These are phyloP conservation scores for Chlamydotis undulata DNA, from an alignment of 2,113 vertebrate genomes.

Conservation along the genomic window DNA sequence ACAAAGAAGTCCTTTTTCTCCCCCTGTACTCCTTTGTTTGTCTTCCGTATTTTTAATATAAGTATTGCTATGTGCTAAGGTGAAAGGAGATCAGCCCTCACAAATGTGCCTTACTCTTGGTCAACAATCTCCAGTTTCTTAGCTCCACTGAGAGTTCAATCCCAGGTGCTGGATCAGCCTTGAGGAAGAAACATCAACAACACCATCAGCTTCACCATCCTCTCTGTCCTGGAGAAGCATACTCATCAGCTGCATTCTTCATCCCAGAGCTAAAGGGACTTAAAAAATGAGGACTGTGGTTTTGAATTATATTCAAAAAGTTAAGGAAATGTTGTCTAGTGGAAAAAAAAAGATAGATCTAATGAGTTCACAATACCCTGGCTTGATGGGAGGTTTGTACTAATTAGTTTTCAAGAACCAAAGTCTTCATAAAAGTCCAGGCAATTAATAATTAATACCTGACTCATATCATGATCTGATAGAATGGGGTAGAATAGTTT, in stretches of 20 bases:
- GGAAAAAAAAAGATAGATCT: neutral
- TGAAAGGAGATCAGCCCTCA: neutral
- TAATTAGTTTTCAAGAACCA: neutral
- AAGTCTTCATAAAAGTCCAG: neutral
- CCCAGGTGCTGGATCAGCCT: neutral
- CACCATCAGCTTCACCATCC: neutral
- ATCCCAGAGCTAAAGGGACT: neutral
- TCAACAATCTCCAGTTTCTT: neutral
- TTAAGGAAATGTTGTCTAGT: neutral
- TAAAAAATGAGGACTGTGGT: neutral
- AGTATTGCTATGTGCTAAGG: neutral
- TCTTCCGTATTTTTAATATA: neutral
- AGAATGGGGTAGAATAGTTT: neutral
- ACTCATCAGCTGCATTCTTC: neutral
- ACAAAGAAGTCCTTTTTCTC: neutral
- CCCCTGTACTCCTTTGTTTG: neutral
- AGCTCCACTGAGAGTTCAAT: neutral
- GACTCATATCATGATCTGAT: neutral
- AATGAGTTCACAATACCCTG: neutral
- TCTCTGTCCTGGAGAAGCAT: neutral
- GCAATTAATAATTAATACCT: neutral
- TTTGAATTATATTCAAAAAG: neutral
- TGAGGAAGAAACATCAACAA: neutral
- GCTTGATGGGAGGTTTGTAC: neutral
- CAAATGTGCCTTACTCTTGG: neutral